Conservation (phyloP, 1,140 invertebrate genomes). For the Calephelis nemesis region DNA sequence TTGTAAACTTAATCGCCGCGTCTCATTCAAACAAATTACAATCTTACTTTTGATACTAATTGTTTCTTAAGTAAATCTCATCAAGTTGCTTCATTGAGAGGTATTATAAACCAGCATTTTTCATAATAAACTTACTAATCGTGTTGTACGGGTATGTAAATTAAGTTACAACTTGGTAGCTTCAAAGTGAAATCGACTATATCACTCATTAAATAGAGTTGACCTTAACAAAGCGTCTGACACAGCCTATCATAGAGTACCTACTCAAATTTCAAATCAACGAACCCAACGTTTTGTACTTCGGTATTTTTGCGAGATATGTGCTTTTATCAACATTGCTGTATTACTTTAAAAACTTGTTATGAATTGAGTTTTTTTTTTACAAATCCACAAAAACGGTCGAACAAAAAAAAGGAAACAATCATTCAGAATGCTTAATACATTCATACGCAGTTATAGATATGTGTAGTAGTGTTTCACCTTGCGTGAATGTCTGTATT, state of each 20-base stretch:
- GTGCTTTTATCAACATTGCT: background rate
- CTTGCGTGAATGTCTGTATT: too few species aligned
- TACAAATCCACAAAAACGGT: too few species aligned
- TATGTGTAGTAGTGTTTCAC: too few species aligned
- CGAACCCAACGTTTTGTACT: constrained; percentile 7
- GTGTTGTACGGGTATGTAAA: constrained; percentile 15
- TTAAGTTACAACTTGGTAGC: background rate
- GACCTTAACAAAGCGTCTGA: background rate
- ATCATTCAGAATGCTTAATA: too few species aligned
- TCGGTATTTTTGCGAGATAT: background rate
- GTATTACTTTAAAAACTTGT: background rate
- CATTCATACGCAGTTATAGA: too few species aligned
- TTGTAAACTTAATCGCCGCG: background rate
- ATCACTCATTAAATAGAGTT: background rate
- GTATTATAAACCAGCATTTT: constrained; percentile 7
- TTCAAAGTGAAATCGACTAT: background rate
- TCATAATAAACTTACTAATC: constrained; percentile 14
- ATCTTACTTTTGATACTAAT: constrained; percentile 12
- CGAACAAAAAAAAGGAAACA: too few species aligned
- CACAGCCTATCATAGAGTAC: background rate
- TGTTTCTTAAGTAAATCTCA: constrained; percentile 6
- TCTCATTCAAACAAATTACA: constrained; percentile 14
- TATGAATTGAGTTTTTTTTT: constrained; percentile 1
- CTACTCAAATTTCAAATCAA: background rate
- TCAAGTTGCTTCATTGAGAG: constrained; percentile 9